Evolutionary conservation across 2,113 vertebrate species (phyloP), one percentile per base, ranked within the genome.

Genomic region (Carassius gibelio): DNA sequence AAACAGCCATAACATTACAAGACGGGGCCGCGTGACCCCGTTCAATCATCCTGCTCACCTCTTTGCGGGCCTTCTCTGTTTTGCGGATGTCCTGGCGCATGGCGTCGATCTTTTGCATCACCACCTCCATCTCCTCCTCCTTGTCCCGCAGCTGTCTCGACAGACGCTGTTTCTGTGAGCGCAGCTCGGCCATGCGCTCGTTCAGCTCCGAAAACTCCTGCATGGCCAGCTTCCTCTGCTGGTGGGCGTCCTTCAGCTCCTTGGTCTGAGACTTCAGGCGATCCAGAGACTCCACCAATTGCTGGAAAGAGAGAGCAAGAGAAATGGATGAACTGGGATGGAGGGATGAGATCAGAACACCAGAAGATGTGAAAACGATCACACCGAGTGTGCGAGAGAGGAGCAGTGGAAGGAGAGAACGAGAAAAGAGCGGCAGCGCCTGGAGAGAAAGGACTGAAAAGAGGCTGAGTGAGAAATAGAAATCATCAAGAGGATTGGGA

Each of bases 131-230:
- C 92, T 99, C 97, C 13, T 99, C 98, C 88, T 99, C 97, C 23
- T 97, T 97, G 94, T 99, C 98, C 0, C 97, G 94, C 0, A 99
- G 96, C 50, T 98, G 97, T 7, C 98, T 97, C 8, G 96, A 94
- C 71, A 97, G 94, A 57, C 96, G 96, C 90, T 98, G 96, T 87
- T 98, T 99, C 74, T 97, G 96, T 3, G 97, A 96, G 17, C 96
- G 95, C 57, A 99, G 93, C 75, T 99, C 97, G 0, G 95, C 94
- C 96, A 96, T 95, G 87, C 95, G 95, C 90, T 99, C 98, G 0
- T 95, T 98, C 80, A 98, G 92, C 57, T 99, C 98, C 0, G 96
- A 97, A 90, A 96, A 96, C 93, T 99, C 97, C 91, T 98, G 96
- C 92, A 99, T 94, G 11, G 97, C 97, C 85, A 96, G 86, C 88